Conservation (phyloP, 2,797 vertebrate genomes). For the Sebastes oblongus region DNA sequence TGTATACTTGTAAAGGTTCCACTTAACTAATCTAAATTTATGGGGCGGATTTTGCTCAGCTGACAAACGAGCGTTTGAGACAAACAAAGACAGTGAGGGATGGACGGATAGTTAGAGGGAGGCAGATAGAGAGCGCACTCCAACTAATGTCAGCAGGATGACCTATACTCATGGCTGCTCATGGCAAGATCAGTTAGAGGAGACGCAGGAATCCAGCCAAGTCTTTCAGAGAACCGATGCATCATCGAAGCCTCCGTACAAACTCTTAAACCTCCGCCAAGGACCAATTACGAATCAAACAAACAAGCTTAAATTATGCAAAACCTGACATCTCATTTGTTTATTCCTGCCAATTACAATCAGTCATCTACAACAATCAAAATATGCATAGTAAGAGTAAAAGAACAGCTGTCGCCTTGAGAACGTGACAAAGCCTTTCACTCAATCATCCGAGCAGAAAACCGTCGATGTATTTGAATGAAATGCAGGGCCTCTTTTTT, state of each 20-base stretch:
- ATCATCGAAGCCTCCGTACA: neutral
- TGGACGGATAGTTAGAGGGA: neutral
- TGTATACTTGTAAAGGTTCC: conserved; percentile 8
- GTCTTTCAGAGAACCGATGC: conserved; percentile 5
- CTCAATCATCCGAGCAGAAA: conserved; percentile 21
- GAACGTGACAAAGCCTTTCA: conserved; percentile 40
- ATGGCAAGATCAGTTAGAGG: conserved; percentile 34
- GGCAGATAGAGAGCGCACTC: neutral
- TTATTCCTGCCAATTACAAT: conserved; percentile 33
- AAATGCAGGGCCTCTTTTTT: conserved; percentile 29
- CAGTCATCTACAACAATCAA: conserved; percentile 1
- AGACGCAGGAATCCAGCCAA: neutral
- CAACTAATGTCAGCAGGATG: conserved; percentile 15
- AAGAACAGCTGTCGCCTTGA: conserved; percentile 32
- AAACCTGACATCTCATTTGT: conserved; percentile 20
- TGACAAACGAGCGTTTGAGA: conserved; percentile 8
- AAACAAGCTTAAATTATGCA: conserved; percentile 3
- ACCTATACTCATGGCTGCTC: conserved; percentile 32
- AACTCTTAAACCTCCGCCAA: conserved; percentile 13
- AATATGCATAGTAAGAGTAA: conserved; percentile 19
- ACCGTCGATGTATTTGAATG: conserved; percentile 31
- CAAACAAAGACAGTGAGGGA: neutral
- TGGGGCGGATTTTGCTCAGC: neutral
- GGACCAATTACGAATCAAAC: conserved; percentile 23
- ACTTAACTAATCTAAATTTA: conserved; percentile 23